Base-by-base conservation (phyloP, 2,113 vertebrate species). In the Anhinga anhinga region DNA sequence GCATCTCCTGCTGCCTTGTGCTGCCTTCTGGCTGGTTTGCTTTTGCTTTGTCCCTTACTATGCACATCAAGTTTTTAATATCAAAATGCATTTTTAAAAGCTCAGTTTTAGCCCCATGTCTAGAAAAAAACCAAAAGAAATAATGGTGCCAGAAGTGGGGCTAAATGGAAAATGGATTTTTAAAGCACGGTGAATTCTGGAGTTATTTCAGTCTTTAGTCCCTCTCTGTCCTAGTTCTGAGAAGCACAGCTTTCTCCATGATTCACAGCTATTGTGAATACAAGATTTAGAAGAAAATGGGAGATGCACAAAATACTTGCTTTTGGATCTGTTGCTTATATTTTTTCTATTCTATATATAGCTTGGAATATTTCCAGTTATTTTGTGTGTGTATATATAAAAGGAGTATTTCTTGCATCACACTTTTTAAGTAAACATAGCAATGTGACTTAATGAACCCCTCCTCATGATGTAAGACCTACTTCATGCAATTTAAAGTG, bases 401-500 rank as follows among this genome's bases (percentile, higher is more conserved):
- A 29, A 59, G 42, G 42, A 44, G 11, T 38, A 12, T 50, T 82
- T 77, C 15, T 76, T 2, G 2, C 11, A 13, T 44, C 4, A 7
- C 1, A 0, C 16, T 59, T 65, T 74, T 65, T 72, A 73, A 66
- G 20, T 44, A 90, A 80, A 63, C 44, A 62, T 10, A 92, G 42
- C 55, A 63, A 69, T 82, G 90, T 62, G 76, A 91, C 63, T 91
- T 96, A 92, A 42, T 76, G 74, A 91, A 70, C 82, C 66, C 49
- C 34, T 58, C 42, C 65, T 84, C 66, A 5, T 44, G 56, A 91
- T 94, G 44, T 29, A 71, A 83, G 83, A 91, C 21, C 47, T n/a
- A 30, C 62, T 62, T 96, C 83, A 53, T 21, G 15, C 76, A 73
- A 97, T 91, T 92, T 95, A 88, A 95, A 91, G 49, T 72, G 93